Base-by-base conservation (phyloP, 2,888 invertebrate genomes). In the Galerucella nymphaeae region DNA sequence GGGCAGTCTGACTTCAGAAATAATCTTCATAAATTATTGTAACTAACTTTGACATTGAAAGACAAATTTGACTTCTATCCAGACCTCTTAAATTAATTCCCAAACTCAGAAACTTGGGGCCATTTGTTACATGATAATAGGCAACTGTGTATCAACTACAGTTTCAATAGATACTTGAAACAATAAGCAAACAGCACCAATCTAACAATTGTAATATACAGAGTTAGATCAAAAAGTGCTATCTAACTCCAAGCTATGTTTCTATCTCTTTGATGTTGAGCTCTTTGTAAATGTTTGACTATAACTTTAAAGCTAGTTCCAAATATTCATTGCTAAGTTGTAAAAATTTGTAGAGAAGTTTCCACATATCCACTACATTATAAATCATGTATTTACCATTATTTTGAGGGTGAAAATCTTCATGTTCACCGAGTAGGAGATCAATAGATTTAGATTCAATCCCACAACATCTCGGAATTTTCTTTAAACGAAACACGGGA, bases 1-100 rank as follows among this genome's bases (percentile, higher is more conserved):
- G 63, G 62, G 64, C 30, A 68, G 66, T 69, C 61, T 62, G 66
- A 64, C 59, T 74, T 67, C 45, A 11, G n/a, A 69, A 71, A 74
- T 70, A 73, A 68, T 74, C 72, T 66, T 72, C 61, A 72, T 68
- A 68, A 66, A 71, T 58, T 70, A 72, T 66, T 66, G 66, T 71
- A 71, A 73, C 65, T 61, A 72, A 74, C 71, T 72, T 71, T 74
- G 74, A 69, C 74, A 71, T 66, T 66, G 67, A 55, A 45, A 57
- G 65, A 76, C 74, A 74, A 72, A 76, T 76, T 72, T 63, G 42
- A 63, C 69, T 71, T 62, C 61, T 62, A 18, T 62, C 16, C 42
- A 14, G 38, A 16, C 50, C 16, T 16, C 50, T 50, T 50, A 50
- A 50, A 50, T 50, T 50, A 16, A 50, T 53, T 53, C 16, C 9